Base-by-base conservation (phyloP, 2,888 invertebrate species). In the Eurytoma californica region DNA sequence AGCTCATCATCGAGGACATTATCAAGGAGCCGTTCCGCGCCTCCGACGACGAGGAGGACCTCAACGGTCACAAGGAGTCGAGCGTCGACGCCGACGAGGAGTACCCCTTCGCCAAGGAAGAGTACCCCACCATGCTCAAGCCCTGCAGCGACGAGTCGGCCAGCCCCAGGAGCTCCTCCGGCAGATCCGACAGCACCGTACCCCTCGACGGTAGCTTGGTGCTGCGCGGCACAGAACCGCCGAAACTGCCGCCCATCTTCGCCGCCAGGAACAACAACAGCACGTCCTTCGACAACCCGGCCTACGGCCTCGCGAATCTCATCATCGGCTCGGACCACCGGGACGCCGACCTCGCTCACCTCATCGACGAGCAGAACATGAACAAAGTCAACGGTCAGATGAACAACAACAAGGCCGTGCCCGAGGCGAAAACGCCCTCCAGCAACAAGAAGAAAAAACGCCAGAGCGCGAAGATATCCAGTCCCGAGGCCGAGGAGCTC, bases 11-110 rank as follows among this genome's bases (percentile, higher is more conserved):
- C 18, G 7, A 39, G 14, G 51, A 65, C 63, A 90, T 13, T 91
- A 91, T 18, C 76, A 90, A 91, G 1, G 92, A 77, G 92, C 92
- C 75, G 92, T 92, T 75, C 91, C 92, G 0, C 92, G 92, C 72
- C 84, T 85, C 77, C 39, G 28, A 28, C 30, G 61, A 61, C 77
- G 84, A 83, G 72, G 82, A 80, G 57, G 67, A 81, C 47, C 83
- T 20, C 86, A 86, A 79, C 84, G 84, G 82, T 0, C 87, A 87
- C 60, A 87, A 87, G 55, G 89, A 89, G 78, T 86, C 90, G 0
- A 87, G 87, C 80, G 89, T 90, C n/a, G 90, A 89, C 82, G 84
- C 85, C 7, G 90, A 90, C 77, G 89, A 90, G 81, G 90, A 90
- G 65, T 90, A 90, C 53, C 90, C 90, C 0, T 90, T 90, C 78